These are phyloP conservation scores for Gibbula magus DNA, from an alignment of 2,888 invertebrate genomes.

Conservation along the genomic window DNA sequence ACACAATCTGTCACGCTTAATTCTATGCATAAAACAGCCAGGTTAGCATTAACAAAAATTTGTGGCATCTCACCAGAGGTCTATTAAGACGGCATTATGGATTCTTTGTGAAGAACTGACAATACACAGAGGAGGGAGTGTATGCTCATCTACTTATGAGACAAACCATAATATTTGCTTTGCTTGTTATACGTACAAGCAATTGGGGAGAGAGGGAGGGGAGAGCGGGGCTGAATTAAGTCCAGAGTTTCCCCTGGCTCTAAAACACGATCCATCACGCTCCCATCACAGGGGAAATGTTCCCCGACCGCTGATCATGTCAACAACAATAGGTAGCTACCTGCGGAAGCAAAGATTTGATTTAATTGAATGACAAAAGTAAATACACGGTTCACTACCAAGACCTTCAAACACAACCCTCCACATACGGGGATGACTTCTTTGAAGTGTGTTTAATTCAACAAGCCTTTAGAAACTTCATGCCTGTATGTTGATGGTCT, in stretches of 20 bases:
- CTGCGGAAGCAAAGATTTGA: conserved; percentile 22
- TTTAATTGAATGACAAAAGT: conserved; percentile 26
- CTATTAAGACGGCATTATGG: conserved; percentile 22
- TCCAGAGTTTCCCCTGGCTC: not conserved
- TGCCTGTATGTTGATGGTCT: not conserved
- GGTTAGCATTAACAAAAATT: conserved; percentile 14
- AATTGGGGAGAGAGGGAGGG: conserved; percentile 19
- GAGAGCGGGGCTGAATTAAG: conserved; percentile 14
- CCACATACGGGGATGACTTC: not conserved
- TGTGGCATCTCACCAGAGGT: not conserved
- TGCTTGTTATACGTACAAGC: conserved; percentile 14
- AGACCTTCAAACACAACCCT: conserved; percentile 14
- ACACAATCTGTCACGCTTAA: no score
- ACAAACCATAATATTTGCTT: conserved; percentile 27
- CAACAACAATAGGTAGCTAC: conserved; percentile 8
- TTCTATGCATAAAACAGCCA: not conserved
- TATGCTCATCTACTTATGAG: conserved; percentile 24
- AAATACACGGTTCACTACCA: conserved; percentile 20
- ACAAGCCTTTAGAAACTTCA: not conserved
- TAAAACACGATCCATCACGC: conserved; percentile 25
- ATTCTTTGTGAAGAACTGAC: conserved; percentile 17
- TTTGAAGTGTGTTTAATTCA: conserved; percentile 22
- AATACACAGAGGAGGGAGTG: conserved; percentile 3
- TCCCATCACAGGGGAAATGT: conserved; percentile 14
- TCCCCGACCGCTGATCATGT: conserved; percentile 19